These are phyloP conservation scores for Elanus axillaris DNA, from an alignment of 2,113 vertebrate species.

Conservation along the genomic window DNA sequence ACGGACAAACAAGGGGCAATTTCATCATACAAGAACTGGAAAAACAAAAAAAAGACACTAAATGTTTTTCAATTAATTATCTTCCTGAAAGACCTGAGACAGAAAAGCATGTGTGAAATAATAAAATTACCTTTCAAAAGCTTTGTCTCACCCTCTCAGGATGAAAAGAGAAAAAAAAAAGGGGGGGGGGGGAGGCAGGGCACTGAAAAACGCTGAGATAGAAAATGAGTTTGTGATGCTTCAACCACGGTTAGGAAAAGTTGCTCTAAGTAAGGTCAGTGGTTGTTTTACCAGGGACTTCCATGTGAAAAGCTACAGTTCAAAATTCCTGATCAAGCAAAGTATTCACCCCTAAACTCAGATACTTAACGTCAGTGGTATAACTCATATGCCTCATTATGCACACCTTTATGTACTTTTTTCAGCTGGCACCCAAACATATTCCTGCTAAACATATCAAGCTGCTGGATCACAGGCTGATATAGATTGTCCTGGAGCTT, in stretches of 20 bases:
- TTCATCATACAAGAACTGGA: slow-evolving; percentile 24
- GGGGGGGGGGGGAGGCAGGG: rapidly evolving
- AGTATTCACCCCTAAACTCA: not conserved
- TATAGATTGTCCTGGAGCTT: not conserved
- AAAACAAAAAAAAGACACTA: not conserved
- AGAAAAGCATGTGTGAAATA: not conserved
- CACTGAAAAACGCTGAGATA: not conserved
- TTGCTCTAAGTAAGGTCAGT: not conserved
- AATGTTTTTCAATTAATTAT: not conserved
- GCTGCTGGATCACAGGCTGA: not conserved
- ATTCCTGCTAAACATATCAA: not conserved
- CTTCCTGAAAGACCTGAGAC: not conserved
- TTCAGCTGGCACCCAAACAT: not conserved
- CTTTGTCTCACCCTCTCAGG: not conserved
- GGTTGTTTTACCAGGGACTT: not conserved
- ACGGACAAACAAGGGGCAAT: slow-evolving; percentile 37
- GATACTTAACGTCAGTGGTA: not conserved
- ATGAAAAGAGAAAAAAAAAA: not conserved
- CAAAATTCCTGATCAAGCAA: not conserved
- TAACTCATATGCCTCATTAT: not conserved
- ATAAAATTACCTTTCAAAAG: not conserved
- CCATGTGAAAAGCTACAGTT: not conserved
- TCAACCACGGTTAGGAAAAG: not conserved
- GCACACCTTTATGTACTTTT: not conserved
- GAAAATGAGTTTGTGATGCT: not conserved